Base-by-base conservation (phyloP, 2,797 vertebrate genomes). In the Anguilla marmorata region DNA sequence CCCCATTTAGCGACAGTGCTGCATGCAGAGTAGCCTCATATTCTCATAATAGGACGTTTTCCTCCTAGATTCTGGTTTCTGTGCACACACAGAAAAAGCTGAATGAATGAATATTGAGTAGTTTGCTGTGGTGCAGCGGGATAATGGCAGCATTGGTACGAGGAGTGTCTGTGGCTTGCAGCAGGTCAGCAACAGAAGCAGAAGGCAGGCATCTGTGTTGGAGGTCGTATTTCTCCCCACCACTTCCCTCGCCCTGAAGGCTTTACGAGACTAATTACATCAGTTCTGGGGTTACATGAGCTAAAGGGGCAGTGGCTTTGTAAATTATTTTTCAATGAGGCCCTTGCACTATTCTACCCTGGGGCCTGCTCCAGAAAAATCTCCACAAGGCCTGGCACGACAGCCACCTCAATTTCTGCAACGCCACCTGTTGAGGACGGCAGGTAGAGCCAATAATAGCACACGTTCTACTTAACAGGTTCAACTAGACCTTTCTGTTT, bases 251-350 rank as follows among this genome's bases (percentile, higher is more conserved):
- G 83, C 88, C 88, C 86, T 89, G 87, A 87, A 91, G 89, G 90
- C 89, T 91, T 90, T 90, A 90, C 80, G 87, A 90, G 88, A 87
- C 90, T 89, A 89, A 89, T 89, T 91, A 91, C 87, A 91, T 84
- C 88, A 90, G 89, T 88, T 91, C 88, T 90, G 90, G 86, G 88
- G 90, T 90, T 90, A 89, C 90, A 90, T n/a, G 80, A 88, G 63
- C 84, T n/a, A 86, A 86, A 45, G 90, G 89, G 89, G 66, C 76
- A 88, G 72, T 85, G 88, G 72, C 87, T 90, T 90, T 86, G 86
- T 88, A 90, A 92, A 89, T 88, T 87, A 90, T 86, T 88, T 80
- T 87, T 76, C 89, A 63, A 58, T 52, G 60, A 90, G 85, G 69
- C 80, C 58, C 33, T 52, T 58, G 33, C 87, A 87, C 87, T 76